Evolutionary conservation across 2,113 vertebrate species (phyloP).

Genomic region (Odocoileus hemionus): DNA sequence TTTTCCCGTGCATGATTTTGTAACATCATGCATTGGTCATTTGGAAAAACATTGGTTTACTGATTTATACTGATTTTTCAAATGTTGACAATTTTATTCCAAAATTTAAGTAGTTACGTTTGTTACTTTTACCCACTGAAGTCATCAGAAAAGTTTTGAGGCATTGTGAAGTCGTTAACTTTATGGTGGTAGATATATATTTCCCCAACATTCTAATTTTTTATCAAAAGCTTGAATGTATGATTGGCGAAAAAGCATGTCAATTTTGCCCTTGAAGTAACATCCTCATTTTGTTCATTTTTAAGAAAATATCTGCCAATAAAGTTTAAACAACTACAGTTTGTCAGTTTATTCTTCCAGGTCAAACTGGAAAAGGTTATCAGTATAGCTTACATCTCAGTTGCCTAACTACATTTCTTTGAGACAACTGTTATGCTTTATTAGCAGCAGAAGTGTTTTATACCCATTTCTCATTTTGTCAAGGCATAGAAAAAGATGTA

Average conservation of each 20-base stretch:
- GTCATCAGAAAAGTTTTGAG: background rate
- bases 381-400: background rate
- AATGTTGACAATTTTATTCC: background rate
- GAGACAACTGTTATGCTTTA: background rate
- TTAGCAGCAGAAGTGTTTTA: background rate
- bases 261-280: background rate
- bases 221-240: background rate
- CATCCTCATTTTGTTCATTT: background rate
- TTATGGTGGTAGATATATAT: background rate
- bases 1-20: background rate
- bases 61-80: background rate
- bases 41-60: conserved; percentile 1
- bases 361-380: background rate
- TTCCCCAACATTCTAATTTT: background rate
- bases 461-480: background rate
- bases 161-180: background rate
- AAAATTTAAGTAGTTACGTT: background rate
- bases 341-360: background rate
- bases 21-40: background rate
- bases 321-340: background rate
- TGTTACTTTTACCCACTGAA: background rate
- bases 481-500: background rate
- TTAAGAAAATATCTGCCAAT: background rate
- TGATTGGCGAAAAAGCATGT: background rate
- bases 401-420: background rate